These are phyloP conservation scores for Amiota communis DNA, from an alignment of 2,888 invertebrate species.

Conservation along the genomic window DNA sequence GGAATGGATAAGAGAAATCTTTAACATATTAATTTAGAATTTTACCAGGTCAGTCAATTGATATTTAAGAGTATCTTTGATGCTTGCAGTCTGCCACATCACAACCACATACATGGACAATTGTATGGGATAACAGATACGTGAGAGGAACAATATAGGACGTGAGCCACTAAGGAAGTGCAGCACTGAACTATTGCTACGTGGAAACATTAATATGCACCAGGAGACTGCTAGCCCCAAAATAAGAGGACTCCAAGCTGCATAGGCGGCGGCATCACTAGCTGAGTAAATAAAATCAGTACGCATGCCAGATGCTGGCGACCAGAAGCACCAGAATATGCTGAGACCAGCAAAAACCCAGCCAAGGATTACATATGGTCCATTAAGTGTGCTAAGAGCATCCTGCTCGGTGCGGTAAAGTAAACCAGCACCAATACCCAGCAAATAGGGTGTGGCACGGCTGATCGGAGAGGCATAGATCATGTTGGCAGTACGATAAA, in stretches of 20 bases:
- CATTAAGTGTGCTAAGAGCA: constrained; percentile 69
- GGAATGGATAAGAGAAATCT: neutral
- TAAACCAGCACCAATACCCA: constrained; percentile 79
- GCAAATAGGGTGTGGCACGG: constrained; percentile 79
- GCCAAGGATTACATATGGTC: constrained; percentile 70
- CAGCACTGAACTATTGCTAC: constrained; percentile 50
- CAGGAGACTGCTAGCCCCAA: constrained; percentile 78
- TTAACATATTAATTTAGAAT: constrained; percentile 54
- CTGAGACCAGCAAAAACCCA: constrained; percentile 62
- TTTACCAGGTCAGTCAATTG: constrained; percentile 77
- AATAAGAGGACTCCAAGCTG: constrained; percentile 79
- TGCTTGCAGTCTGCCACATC: constrained; percentile 79
- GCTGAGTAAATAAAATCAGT: constrained; percentile 78
- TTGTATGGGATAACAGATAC: constrained; percentile 80
- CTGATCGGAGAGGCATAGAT: constrained; percentile 78
- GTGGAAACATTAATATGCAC: constrained; percentile 76
- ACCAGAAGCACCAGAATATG: constrained; percentile 76
- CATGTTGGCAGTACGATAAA: constrained; percentile 80
- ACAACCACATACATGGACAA: constrained; percentile 80
- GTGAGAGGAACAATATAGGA: constrained; percentile 77
- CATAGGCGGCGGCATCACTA: constrained; percentile 78
- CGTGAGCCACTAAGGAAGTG: constrained; percentile 74
- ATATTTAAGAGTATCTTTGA: constrained; percentile 77
- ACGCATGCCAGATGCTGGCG: constrained; percentile 76
- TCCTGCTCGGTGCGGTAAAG: constrained; percentile 67